These are phyloP conservation scores for Panopea generosa DNA, from an alignment of 2,888 invertebrate species.

Conservation along the genomic window DNA sequence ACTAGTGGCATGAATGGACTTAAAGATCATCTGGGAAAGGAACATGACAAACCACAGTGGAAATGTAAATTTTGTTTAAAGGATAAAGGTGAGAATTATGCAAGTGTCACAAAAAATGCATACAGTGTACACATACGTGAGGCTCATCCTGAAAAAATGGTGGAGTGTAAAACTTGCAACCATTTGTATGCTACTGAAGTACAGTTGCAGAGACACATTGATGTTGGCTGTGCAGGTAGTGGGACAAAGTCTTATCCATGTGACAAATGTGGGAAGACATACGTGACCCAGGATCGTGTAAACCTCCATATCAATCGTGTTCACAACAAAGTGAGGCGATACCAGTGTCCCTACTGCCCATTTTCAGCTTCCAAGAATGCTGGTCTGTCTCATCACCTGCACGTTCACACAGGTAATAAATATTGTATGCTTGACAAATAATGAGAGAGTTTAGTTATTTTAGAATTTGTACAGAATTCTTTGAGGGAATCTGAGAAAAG, in stretches of 20 bases:
- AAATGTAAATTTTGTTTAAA: constrained; percentile 37
- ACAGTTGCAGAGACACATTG: constrained; percentile 17
- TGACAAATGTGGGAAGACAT: constrained; percentile 52
- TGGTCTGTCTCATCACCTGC: constrained; percentile 43
- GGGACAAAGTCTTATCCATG: constrained; percentile 21
- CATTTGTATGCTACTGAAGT: constrained; percentile 22
- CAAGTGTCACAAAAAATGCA: constrained; percentile 5
- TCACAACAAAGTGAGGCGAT: constrained; percentile 51
- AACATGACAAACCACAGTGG: constrained; percentile 41
- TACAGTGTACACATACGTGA: constrained; percentile 26
- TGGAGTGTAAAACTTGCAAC: constrained; percentile 24
- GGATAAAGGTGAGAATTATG: constrained; percentile 15
- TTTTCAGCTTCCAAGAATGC: constrained; percentile 41
- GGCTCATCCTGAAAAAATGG: constrained; percentile 33
- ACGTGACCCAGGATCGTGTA: constrained; percentile 36
- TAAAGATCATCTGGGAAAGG: constrained; percentile 47
- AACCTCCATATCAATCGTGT: constrained; percentile 44
- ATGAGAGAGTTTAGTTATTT: background rate
- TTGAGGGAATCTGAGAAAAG: too few species aligned
- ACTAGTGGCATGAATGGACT: constrained; percentile 25
- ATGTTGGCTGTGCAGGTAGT: constrained; percentile 23
- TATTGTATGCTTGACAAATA: too few species aligned
- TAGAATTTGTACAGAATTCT: too few species aligned
- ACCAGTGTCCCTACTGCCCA: constrained; percentile 57
- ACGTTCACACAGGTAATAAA: constrained; percentile 59